Evolutionary conservation across 2,113 vertebrate genomes (phyloP), one percentile per base, ranked within the genome.

Genomic region (Megaceryle maxima): DNA sequence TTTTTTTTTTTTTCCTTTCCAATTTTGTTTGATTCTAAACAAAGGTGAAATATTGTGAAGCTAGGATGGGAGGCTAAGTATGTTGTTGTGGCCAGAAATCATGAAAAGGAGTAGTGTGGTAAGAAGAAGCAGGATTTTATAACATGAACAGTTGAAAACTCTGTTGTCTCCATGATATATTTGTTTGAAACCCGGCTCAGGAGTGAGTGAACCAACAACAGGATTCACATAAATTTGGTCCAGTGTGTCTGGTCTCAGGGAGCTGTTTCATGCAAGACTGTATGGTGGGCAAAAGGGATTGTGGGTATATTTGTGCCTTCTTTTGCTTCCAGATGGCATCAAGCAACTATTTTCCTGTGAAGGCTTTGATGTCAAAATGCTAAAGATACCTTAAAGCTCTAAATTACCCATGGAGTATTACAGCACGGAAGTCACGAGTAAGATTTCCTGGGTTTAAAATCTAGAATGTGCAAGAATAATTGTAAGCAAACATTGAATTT

Each of bases 21-120:
- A 53, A 9, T 73, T 88, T 83, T 74, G 18, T 95, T 90, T 91
- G 69, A 93, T 64, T 82, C 16, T 91, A 92, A 94, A 63, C 76
- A 41, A 66, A 84, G 63, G 73, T 82, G 77, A 92, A 91, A 56
- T 33, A 12, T 13, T 46, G 51, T 29, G 64, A 62, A 46, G 72
- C 60, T 3, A n/a, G 25, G 25, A 50, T 0, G 11, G 26, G 43
- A 56, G 33, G 51, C 33, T 72, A 37, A 92, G 19, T 55, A 8
- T 44, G 3, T 41, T 37, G 44, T 14, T 3, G 2, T 62, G 62
- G 53, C 73, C 77, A 91, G 94, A 82, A 81, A 75, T 78, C 25
- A 46, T 9, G 43, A 55, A 35, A 62, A 55, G 3, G 29, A 56
- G 3, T 28, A 1, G 22, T 25, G 12, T 26, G 50, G 13, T 26